phyloP scores from a whole-genome alignment of 2,113 vertebrate genomes.

The Terrapene triunguis region DNA sequence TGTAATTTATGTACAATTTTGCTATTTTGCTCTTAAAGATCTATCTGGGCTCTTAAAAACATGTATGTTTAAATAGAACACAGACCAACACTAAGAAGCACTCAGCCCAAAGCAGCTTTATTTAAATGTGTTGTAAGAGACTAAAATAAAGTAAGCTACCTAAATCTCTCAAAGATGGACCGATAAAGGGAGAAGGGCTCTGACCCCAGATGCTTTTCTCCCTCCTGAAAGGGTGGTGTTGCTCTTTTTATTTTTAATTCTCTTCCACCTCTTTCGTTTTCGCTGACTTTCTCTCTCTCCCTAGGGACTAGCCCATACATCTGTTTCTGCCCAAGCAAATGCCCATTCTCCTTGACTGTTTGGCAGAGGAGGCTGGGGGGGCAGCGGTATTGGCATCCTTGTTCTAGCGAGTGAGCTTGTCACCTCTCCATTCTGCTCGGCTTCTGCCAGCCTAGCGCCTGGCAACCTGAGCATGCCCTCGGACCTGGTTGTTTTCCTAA shows the following conservation, averaged over 20 bases:
- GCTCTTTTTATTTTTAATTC: not conserved
- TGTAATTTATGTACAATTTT: conserved; percentile 69
- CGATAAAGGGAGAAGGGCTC: conserved; percentile 44
- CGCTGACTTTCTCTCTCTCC: not conserved
- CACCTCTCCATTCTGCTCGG: not conserved
- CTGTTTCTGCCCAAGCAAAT: not conserved
- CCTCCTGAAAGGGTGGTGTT: not conserved
- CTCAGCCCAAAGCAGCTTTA: conserved; percentile 80
- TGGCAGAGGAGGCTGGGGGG: not conserved
- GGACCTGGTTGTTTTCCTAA: not conserved
- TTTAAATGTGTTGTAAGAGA: conserved; percentile 69
- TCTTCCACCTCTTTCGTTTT: not conserved
- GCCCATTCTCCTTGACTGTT: not conserved
- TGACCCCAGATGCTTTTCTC: conserved; percentile 39
- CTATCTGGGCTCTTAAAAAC: conserved; percentile 69
- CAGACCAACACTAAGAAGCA: conserved; percentile 75
- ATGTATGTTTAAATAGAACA: conserved; percentile 76
- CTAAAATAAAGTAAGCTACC: conserved; percentile 76
- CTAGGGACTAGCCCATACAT: not conserved
- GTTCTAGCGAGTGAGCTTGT: not conserved
- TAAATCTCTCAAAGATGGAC: conserved; percentile 69
- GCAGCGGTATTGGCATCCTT: not conserved
- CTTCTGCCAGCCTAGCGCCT: conserved; percentile 18
- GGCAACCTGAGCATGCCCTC: not conserved
- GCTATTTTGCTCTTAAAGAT: conserved; percentile 44